These are phyloP conservation scores for Oriolus oriolus DNA, from an alignment of 2,113 vertebrate genomes.

Conservation along the genomic window DNA sequence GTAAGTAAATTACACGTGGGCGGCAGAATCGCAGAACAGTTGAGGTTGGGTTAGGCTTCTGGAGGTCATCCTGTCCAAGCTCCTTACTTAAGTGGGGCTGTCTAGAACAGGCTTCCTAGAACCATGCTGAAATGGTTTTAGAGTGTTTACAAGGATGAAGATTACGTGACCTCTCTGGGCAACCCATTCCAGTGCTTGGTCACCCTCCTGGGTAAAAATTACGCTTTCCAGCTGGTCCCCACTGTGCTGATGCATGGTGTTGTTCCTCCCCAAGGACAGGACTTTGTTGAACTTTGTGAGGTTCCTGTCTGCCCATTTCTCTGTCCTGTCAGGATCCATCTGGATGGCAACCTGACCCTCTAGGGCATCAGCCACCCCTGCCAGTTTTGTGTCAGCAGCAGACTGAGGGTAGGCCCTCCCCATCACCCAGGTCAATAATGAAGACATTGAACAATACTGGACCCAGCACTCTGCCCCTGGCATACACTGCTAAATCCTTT, in stretches of 20 bases:
- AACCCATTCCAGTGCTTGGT: background rate
- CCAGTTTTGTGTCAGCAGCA: background rate
- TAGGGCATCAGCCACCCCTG: background rate
- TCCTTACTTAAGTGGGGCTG: background rate
- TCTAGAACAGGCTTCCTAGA: background rate
- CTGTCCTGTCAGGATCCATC: background rate
- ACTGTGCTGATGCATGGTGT: background rate
- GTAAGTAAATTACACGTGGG: conserved; percentile 59
- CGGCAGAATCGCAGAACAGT: accelerated
- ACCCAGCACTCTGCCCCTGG: background rate
- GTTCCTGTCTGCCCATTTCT: background rate
- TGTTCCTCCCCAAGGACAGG: background rate
- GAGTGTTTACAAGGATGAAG: background rate
- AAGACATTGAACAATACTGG: background rate
- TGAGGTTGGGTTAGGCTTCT: background rate
- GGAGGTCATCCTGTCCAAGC: background rate
- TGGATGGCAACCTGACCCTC: background rate
- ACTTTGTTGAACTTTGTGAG: background rate
- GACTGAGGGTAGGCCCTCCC: background rate
- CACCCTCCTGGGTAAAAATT: background rate
- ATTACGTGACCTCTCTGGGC: background rate
- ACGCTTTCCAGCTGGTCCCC: background rate
- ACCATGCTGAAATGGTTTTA: background rate
- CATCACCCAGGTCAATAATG: accelerated
- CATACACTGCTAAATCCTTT: background rate